Percentiles rank a stretch among this genome's conserved stretches.
Evolutionary conservation across 1,140 invertebrate species (phyloP).

Genomic region (Trypoxylus dichotomus): DNA sequence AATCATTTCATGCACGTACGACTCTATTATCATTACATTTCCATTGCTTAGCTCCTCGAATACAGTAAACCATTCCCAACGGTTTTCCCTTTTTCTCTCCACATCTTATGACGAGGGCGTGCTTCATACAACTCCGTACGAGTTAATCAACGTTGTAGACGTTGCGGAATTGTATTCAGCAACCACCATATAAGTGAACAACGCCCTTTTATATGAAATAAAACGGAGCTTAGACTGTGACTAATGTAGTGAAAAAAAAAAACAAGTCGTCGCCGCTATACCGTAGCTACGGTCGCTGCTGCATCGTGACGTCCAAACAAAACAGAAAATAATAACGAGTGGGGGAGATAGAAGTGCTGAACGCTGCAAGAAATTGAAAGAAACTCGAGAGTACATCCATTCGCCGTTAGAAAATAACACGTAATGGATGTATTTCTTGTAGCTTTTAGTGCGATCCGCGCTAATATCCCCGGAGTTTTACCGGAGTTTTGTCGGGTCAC

Average conservation of each 20-base stretch:
- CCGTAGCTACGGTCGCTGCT: not conserved
- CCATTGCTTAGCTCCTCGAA: not conserved
- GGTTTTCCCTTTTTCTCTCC: not conserved
- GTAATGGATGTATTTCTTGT: conserved; percentile 31
- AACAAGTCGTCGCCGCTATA: not conserved
- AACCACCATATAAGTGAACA: conserved; percentile 17
- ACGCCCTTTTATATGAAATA: not conserved
- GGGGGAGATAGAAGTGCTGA: conserved; percentile 5
- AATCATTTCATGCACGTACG: no score
- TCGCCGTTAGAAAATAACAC: conserved; percentile 28
- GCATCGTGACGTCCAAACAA: conserved; percentile 14
- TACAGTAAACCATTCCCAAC: not conserved
- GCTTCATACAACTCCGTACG: not conserved
- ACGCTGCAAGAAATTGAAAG: conserved; percentile 17
- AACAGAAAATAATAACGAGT: not conserved
- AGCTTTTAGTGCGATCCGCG: conserved; percentile 26
- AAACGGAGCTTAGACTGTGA: not conserved
- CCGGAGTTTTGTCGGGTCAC: conserved; percentile 21
- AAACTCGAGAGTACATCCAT: conserved; percentile 27
- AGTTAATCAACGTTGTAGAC: conserved; percentile 3
- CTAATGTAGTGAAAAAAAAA: not conserved
- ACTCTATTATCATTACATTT: not conserved
- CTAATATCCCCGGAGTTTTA: conserved; percentile 29
- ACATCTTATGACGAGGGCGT: not conserved
- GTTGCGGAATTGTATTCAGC: not conserved